These are phyloP conservation scores for Mergus octosetaceus DNA, from an alignment of 2,797 vertebrate species.

Conservation along the genomic window DNA sequence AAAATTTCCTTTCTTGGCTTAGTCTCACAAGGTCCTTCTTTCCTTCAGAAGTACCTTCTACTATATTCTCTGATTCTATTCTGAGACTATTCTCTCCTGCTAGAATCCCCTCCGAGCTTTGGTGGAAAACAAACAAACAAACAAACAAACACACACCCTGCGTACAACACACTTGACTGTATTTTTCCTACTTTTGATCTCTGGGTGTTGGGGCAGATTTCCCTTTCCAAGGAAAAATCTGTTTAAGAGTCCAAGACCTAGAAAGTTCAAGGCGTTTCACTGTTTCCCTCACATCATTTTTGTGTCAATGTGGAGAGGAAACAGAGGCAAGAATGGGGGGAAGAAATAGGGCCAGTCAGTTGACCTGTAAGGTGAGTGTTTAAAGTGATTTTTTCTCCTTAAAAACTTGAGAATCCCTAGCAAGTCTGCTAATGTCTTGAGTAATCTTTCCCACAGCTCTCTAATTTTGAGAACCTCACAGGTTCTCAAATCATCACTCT, in stretches of 20 bases:
- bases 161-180: background rate
- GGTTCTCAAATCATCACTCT: background rate
- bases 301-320: background rate
- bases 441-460: background rate
- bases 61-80: slow-evolving; percentile 14
- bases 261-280: slow-evolving; percentile 40
- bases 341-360: background rate
- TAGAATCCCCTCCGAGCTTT: slow-evolving; percentile 27
- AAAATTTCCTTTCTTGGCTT: slow-evolving; percentile 15
- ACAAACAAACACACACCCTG: background rate
- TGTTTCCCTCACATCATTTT: slow-evolving; percentile 26
- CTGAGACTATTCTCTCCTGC: slow-evolving; percentile 7
- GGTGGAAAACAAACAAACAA: background rate
- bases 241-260: background rate
- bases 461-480: background rate
- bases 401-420: background rate
- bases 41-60: slow-evolving; percentile 31
- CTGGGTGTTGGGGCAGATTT: background rate
- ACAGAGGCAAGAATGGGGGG: background rate
- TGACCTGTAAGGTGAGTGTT: background rate
- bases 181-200: slow-evolving; percentile 34
- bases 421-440: background rate
- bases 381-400: background rate
- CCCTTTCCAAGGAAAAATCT: slow-evolving; percentile 47
- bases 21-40: background rate